Conservation (phyloP, 2,888 invertebrate genomes). For the Zhuqinia jingwanae region DNA sequence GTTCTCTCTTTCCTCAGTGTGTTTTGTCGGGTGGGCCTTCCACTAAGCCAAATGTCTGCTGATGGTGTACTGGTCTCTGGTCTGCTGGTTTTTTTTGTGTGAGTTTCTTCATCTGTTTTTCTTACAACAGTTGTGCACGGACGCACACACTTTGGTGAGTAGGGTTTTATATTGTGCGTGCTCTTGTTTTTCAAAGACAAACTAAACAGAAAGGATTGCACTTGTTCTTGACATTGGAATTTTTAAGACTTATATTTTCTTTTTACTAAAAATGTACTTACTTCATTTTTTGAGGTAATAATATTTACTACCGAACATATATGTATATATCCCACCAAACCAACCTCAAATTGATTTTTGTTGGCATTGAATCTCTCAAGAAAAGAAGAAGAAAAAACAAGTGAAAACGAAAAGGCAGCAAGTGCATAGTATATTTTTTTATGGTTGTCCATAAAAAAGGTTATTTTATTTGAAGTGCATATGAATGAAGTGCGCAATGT, state of each 20-base stretch:
- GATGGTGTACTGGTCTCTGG: not conserved
- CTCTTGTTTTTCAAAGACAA: not conserved
- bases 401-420: no score
- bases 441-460: not conserved
- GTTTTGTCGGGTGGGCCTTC: not conserved
- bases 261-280: constrained; percentile 9
- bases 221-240: constrained; percentile 67
- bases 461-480: constrained; percentile 4
- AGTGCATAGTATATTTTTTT: constrained; percentile 7
- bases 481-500: constrained; percentile 52
- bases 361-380: not conserved
- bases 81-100: not conserved
- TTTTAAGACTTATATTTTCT: not conserved
- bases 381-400: no score
- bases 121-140: constrained; percentile 39
- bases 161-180: not conserved
- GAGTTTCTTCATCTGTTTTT: constrained; percentile 44
- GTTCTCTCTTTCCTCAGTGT: no score
- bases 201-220: constrained; percentile 35
- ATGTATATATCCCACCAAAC: not conserved
- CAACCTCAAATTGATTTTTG: not conserved
- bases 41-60: no score
- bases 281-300: not conserved
- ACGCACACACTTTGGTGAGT: not conserved
- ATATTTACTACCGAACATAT: not conserved